Percentiles rank a stretch among this genome's conserved stretches.
These are phyloP conservation scores for Spodoptera picta DNA, from an alignment of 2,888 invertebrate species.

Conservation along the genomic window DNA sequence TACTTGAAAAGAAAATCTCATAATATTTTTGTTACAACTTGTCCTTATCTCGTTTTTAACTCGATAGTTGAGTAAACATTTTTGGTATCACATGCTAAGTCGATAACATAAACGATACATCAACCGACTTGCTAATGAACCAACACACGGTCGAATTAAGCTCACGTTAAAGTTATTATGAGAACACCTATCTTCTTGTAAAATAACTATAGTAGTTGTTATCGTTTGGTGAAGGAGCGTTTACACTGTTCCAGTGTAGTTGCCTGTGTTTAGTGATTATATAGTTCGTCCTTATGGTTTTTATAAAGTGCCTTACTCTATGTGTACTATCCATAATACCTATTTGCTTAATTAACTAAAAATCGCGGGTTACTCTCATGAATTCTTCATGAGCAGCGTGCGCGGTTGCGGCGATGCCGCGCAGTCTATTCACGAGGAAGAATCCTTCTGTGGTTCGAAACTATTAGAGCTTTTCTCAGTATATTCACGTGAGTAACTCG, in stretches of 20 bases:
- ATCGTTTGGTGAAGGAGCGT: conserved; percentile 61
- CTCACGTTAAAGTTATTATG: conserved; percentile 74
- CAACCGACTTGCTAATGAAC: conserved; percentile 63
- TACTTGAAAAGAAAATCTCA: no score
- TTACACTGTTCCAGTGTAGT: conserved; percentile 39
- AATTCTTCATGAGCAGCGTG: no score
- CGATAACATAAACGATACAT: conserved; percentile 60
- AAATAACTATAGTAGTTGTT: conserved; percentile 72
- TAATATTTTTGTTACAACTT: no score
- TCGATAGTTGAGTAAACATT: neutral
- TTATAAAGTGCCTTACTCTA: no score
- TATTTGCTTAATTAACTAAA: no score
- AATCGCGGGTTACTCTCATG: no score
- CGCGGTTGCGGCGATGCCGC: no score
- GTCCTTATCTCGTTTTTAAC: neutral
- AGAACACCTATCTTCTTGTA: conserved; percentile 72
- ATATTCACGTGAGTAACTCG: no score
- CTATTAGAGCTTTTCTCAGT: no score
- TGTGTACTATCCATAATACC: no score
- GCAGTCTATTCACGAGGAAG: no score
- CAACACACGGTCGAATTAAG: conserved; percentile 73
- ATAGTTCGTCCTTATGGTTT: neutral
- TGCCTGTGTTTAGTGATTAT: conserved; percentile 9
- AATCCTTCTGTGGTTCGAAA: no score
- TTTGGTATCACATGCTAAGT: conserved; percentile 5